These are phyloP conservation scores for Heliopora coerulea DNA, from an alignment of 92 coral and sea anemone genomes.

Conservation along the genomic window DNA sequence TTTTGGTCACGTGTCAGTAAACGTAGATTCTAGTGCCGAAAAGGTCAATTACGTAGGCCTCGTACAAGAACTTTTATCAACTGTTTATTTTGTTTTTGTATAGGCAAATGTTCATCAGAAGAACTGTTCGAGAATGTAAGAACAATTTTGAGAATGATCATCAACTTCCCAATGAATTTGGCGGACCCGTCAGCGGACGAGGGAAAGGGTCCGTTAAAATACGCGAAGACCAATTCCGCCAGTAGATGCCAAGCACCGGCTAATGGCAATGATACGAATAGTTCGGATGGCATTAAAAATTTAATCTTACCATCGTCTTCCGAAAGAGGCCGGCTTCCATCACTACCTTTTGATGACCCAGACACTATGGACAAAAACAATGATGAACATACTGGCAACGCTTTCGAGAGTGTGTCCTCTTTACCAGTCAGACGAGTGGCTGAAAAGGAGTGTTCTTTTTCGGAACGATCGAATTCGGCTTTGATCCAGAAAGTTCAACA, in stretches of 20 bases:
- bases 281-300: background rate
- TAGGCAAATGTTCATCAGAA: conserved; percentile 11
- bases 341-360: background rate
- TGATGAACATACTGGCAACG: background rate
- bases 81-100: too few relatives aligned
- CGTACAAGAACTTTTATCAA: too few relatives aligned
- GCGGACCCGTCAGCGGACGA: conserved; percentile 18
- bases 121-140: conserved; percentile 23
- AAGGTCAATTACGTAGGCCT: conserved; percentile 1
- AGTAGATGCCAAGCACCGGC: background rate
- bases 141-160: conserved; percentile 18
- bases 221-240: background rate
- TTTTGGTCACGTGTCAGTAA: conserved; percentile 14
- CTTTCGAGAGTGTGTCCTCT: background rate
- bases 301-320: background rate
- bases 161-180: conserved; percentile 33
- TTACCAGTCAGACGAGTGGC: background rate
- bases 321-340: background rate
- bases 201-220: background rate
- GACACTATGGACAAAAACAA: background rate
- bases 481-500: background rate
- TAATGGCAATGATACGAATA: background rate
- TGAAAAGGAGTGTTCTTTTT: background rate
- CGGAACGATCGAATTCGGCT: background rate
- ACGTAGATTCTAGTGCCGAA: background rate